Evolutionary conservation across 1,140 invertebrate genomes (phyloP), one percentile per base, ranked within the genome.

Genomic region (Nilaparvata lugens): DNA sequence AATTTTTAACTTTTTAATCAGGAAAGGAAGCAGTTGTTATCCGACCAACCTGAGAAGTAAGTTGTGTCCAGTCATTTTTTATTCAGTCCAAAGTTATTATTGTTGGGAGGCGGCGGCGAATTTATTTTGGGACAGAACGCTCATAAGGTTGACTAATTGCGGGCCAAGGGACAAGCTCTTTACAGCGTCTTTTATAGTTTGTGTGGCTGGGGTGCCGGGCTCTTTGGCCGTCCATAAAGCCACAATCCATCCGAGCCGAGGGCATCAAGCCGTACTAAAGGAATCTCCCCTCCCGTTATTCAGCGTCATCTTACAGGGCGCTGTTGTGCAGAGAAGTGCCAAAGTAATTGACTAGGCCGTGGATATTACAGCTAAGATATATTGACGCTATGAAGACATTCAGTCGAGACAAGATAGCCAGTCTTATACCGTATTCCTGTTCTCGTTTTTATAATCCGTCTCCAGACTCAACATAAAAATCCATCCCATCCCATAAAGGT

Each of bases 131-230:
- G 45, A 7, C 45, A 19, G 42, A 45, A 19, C 19, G 19, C 42
- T 45, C 42, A 48, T 48, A 48, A 48, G 45, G 45, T 48, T 48
- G 45, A 48, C 45, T 48, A 48, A 48, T 48, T 48, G 45, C 45
- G 21, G 21, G 21, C 16, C 16, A 18, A 7, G 45, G 21, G 21
- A 23, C 45, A 48, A 18, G 45, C 9, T 19, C 45, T 48, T 48
- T 48, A 48, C 21, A 23, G 14, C 45, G n/a, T 48, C 45, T 48
- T 48, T 48, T 48, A 48, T 48, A 48, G 45, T 48, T 48, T 48
- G 2, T 48, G 2, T 9, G 16, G 21, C 16, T 7, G 21, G 16
- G 21, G 45, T 16, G 45, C 16, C 21, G 21, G 16, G 11, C 16
- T 7, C 21, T 23, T 48, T 23, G 21, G 16, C 5, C 45, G 16